Evolutionary conservation across 2,888 invertebrate genomes (phyloP).

Genomic region (Polydrusus tereticollis): DNA sequence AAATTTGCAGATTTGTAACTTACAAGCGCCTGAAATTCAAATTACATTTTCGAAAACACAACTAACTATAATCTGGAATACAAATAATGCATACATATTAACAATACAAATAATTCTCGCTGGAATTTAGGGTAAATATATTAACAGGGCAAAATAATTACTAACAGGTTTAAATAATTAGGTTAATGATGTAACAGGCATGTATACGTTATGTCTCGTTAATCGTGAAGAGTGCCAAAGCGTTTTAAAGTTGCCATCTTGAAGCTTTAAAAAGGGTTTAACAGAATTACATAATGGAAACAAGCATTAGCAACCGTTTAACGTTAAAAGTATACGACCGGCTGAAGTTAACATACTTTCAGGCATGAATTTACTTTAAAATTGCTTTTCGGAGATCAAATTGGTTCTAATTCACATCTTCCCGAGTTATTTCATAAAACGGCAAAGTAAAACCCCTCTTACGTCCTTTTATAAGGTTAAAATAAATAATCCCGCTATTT

Average conservation of each 20-base stretch:
- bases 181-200: too few species aligned
- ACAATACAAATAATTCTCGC: too few species aligned
- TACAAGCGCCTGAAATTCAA: too few species aligned
- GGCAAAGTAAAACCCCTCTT: slow-evolving; percentile 61
- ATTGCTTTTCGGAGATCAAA: slow-evolving; percentile 63
- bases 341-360: slow-evolving; percentile 44
- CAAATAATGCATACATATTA: too few species aligned
- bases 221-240: not conserved
- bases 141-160: too few species aligned
- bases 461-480: slow-evolving; percentile 62
- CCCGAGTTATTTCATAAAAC: slow-evolving; percentile 62
- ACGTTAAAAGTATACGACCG: slow-evolving; percentile 35
- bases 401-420: slow-evolving; percentile 65
- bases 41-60: too few species aligned
- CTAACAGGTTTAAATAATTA: too few species aligned
- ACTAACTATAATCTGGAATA: too few species aligned
- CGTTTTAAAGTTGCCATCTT: slow-evolving; percentile 7
- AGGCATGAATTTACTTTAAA: slow-evolving; percentile 48
- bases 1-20: too few species aligned
- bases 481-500: slow-evolving; percentile 62
- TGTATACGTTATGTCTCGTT: too few species aligned
- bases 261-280: slow-evolving; percentile 33
- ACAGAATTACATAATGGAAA: slow-evolving; percentile 32
- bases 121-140: too few species aligned
- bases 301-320: slow-evolving; percentile 40